Conservation (phyloP, 2,888 invertebrate species). For the Tuberolachnus salignus region DNA sequence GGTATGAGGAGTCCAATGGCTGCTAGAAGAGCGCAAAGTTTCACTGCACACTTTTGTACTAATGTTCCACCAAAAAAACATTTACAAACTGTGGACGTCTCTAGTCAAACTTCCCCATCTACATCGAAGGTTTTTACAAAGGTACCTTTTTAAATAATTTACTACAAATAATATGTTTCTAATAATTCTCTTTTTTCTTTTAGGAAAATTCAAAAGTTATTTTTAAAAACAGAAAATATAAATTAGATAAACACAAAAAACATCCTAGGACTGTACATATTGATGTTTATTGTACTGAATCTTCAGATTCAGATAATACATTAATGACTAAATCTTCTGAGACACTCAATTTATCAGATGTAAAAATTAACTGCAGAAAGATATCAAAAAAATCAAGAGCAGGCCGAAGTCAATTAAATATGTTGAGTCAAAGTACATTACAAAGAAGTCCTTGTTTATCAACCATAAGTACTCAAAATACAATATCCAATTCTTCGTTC, state of each 20-base stretch:
- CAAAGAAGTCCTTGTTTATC: conserved; percentile 48
- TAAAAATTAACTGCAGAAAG: conserved; percentile 41
- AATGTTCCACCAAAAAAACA: conserved; percentile 60
- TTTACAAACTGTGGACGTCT: conserved; percentile 32
- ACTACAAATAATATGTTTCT: not conserved
- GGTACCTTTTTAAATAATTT: conserved; percentile 17
- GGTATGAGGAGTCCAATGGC: conserved; percentile 59
- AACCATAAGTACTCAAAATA: conserved; percentile 38
- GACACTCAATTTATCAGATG: conserved; percentile 38
- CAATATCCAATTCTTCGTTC: conserved; percentile 43
- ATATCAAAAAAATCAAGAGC: conserved; percentile 26
- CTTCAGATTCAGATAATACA: conserved; percentile 60
- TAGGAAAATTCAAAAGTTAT: conserved; percentile 39
- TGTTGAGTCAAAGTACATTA: conserved; percentile 31
- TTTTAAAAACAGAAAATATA: conserved; percentile 36
- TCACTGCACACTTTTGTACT: conserved; percentile 63
- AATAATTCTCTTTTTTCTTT: conserved; percentile 35
- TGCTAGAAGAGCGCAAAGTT: conserved; percentile 61
- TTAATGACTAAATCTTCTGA: conserved; percentile 23
- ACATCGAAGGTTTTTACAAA: conserved; percentile 44
- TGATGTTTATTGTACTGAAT: conserved; percentile 77
- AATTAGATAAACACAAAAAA: conserved; percentile 59
- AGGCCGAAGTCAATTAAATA: conserved; percentile 7
- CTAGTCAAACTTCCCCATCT: conserved; percentile 52
- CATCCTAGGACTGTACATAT: conserved; percentile 74